Percentiles rank a stretch among this genome's conserved stretches.
These are phyloP conservation scores for Caenorhabditis becei DNA, from an alignment of 2,888 invertebrate species.

Conservation along the genomic window DNA sequence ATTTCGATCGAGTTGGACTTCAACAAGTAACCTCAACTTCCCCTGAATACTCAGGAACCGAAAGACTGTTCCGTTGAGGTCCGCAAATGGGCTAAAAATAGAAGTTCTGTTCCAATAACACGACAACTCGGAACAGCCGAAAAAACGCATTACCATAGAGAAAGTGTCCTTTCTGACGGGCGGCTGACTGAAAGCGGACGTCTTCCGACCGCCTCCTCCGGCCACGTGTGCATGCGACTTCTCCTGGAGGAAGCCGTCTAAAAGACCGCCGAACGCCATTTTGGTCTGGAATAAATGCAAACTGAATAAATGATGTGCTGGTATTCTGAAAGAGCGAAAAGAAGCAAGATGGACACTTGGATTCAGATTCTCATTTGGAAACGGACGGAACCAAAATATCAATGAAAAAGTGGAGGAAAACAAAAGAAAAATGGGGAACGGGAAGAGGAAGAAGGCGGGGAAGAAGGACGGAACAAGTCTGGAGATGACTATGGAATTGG, in stretches of 20 bases:
- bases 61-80: no score
- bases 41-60: no score
- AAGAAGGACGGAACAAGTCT: slow-evolving; percentile 15
- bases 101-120: not conserved
- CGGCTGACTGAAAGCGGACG: slow-evolving; percentile 49
- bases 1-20: no score
- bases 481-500: slow-evolving; percentile 40
- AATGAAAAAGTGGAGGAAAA: slow-evolving; percentile 11
- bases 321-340: not conserved
- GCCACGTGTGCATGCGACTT: slow-evolving; percentile 51
- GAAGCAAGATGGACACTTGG: not conserved
- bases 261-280: slow-evolving; percentile 66
- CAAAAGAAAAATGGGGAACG: slow-evolving; percentile 3
- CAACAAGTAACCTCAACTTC: no score
- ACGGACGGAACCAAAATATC: slow-evolving; percentile 26
- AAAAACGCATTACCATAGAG: slow-evolving; percentile 39
- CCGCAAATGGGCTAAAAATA: not conserved
- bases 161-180: slow-evolving; percentile 46
- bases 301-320: slow-evolving; percentile 7
- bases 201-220: slow-evolving; percentile 42
- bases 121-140: not conserved
- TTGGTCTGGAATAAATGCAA: slow-evolving; percentile 1
- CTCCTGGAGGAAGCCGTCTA: slow-evolving; percentile 64
- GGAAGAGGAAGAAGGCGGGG: not conserved
- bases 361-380: slow-evolving; percentile 12